A percentile compares a stretch with the other conserved stretches of the same genome.
Evolutionary conservation across 2,888 invertebrate species (phyloP).

Genomic region (Ennomos fuscantarius): DNA sequence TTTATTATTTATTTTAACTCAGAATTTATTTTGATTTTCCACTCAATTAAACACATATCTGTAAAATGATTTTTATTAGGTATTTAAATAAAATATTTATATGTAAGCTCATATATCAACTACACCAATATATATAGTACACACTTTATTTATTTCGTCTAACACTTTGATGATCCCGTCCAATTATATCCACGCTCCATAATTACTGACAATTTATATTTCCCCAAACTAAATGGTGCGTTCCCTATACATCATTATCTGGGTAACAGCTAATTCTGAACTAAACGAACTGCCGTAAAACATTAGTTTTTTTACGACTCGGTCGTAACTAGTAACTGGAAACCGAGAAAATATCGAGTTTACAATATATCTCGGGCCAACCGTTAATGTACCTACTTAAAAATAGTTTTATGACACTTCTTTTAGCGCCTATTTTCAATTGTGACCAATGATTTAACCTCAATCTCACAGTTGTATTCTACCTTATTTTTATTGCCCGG

Average conservation of each 20-base stretch:
- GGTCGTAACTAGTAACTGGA: conserved; percentile 35
- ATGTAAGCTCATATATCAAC: no score
- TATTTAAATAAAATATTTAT: no score
- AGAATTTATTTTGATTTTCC: no score
- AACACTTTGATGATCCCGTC: conserved; percentile 20
- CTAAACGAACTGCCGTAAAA: conserved; percentile 39
- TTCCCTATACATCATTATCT: conserved; percentile 33
- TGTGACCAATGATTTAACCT: conserved; percentile 28
- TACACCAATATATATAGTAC: no score
- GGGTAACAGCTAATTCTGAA: conserved; percentile 35
- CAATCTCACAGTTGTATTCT: conserved; percentile 6
- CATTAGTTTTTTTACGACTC: conserved; percentile 45
- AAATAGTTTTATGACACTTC: conserved; percentile 66
- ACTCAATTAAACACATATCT: no score
- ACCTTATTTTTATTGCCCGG: conserved; percentile 2
- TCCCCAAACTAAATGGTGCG: conserved; percentile 31
- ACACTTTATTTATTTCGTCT: background rate
- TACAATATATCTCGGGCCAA: conserved; percentile 33
- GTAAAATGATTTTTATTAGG: no score
- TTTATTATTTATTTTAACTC: no score
- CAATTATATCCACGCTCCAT: conserved; percentile 16
- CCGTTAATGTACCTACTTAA: conserved; percentile 49
- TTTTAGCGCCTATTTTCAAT: conserved; percentile 50
- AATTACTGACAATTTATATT: conserved; percentile 33
- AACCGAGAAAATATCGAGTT: conserved; percentile 31